phyloP scores from a whole-genome alignment of 2,888 invertebrate genomes.

The Morpho achilles region DNA sequence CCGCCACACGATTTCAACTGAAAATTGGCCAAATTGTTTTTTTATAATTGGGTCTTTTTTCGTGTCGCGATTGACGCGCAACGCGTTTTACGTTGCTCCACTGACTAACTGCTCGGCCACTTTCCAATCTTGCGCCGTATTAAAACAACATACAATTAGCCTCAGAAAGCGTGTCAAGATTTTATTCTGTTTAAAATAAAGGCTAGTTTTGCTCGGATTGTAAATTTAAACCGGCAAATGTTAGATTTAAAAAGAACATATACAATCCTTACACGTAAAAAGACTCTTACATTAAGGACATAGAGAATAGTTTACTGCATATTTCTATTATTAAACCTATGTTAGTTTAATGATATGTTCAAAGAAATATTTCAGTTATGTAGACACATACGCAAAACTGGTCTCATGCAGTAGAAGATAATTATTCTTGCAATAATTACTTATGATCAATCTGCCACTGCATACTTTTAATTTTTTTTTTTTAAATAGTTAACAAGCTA shows the following conservation, averaged over 20 bases:
- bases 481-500: too few species aligned
- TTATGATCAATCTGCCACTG: too few species aligned
- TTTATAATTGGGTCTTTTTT: slow-evolving; percentile 25
- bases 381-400: slow-evolving; percentile 6
- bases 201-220: slow-evolving; percentile 22
- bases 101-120: slow-evolving; percentile 51
- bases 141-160: slow-evolving; percentile 28
- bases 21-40: slow-evolving; percentile 28
- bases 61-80: slow-evolving; percentile 35
- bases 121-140: slow-evolving; percentile 54
- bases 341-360: slow-evolving; percentile 6
- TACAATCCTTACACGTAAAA: slow-evolving; percentile 12
- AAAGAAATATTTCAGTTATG: slow-evolving; percentile 11
- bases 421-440: not conserved
- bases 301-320: slow-evolving; percentile 14
- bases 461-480: too few species aligned
- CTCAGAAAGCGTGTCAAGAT: slow-evolving; percentile 33
- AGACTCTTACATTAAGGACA: slow-evolving; percentile 10
- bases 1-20: slow-evolving; percentile 31
- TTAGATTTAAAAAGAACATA: slow-evolving; percentile 16
- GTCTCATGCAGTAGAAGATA: slow-evolving; percentile 3
- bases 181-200: slow-evolving; percentile 28
- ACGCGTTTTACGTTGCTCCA: slow-evolving; percentile 35
- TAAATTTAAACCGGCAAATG: slow-evolving; percentile 22
- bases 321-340: not conserved